Base-by-base conservation (phyloP, 2,888 invertebrate species). In the Uloborus plumipes region DNA sequence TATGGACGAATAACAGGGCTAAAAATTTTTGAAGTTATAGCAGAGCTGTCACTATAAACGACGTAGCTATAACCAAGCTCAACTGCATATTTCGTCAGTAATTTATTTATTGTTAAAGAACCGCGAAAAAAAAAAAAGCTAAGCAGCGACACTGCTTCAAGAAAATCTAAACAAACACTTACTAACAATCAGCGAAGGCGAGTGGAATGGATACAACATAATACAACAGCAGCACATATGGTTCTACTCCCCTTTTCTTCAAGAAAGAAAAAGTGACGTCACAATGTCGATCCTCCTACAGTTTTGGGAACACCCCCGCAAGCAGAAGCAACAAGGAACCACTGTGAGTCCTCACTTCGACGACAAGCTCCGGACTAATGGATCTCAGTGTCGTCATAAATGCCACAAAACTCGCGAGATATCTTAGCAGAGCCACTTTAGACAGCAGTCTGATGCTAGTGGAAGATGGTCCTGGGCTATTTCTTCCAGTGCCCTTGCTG, bases 171-270 rank as follows among this genome's bases (percentile, higher is more conserved):
- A 64, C 14, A 64, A 31, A 64, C 15, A 82, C 81, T 82, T 82
- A 82, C 81, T 82, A 59, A 71, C 59, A 49, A 82, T 82, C 55
- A 82, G 50, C 11, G 70, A 76, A 20, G 81, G 81, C n/a, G 81
- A 82, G 64, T 82, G 81, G 74, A 82, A 82, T 49, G 81, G 81
- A 76, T 82, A 82, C 75, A 82, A 69, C 81, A 82, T 82, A 82
- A 82, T 82, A 66, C 75, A 22, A 26, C 67, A 66, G 65, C 67
- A 73, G 61, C 73, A 79, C 79, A 79, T 79, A 59, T 79, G 72
- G 79, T 72, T 79, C 79, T 79, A 66, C 78, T 72, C 50, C 64
- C 65, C 50, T 55, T 76, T 76, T 53, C 53, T 53, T 64, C 61
- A 67, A 79, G 49, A 67, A 79, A 58, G 50, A 65, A 58, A n/a